Evolutionary conservation across 2,797 vertebrate genomes (phyloP).

Genomic region (Hydrophis major): DNA sequence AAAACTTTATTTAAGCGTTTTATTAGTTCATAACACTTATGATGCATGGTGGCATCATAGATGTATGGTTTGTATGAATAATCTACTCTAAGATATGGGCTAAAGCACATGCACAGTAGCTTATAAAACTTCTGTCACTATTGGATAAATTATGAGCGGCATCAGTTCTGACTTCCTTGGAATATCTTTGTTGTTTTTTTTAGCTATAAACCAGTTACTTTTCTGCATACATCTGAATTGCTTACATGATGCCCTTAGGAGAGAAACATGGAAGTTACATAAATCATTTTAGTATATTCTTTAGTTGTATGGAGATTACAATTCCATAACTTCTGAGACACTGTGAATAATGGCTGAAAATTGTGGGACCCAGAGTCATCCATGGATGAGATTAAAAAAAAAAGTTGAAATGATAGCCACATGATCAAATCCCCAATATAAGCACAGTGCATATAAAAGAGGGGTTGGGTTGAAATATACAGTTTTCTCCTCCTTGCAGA

Average conservation of each 20-base stretch:
- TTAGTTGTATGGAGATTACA: background rate
- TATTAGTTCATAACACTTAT: background rate
- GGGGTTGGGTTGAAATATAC: background rate
- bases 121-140: background rate
- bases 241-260: background rate
- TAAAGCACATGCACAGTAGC: background rate
- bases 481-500: background rate
- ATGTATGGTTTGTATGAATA: too few relatives aligned
- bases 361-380: background rate
- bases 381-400: background rate
- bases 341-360: background rate
- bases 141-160: background rate
- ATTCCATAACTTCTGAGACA: background rate
- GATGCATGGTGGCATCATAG: background rate
- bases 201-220: background rate
- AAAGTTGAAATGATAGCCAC: background rate
- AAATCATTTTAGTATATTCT: background rate
- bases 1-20: too few relatives aligned
- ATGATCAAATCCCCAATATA: background rate
- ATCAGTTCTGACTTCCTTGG: background rate
- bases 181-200: background rate
- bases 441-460: background rate
- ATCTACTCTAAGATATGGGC: background rate
- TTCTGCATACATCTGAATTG: background rate
- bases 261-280: background rate